Base-by-base conservation (phyloP, 23 tunicate species). In the Botrylloides violaceus region DNA sequence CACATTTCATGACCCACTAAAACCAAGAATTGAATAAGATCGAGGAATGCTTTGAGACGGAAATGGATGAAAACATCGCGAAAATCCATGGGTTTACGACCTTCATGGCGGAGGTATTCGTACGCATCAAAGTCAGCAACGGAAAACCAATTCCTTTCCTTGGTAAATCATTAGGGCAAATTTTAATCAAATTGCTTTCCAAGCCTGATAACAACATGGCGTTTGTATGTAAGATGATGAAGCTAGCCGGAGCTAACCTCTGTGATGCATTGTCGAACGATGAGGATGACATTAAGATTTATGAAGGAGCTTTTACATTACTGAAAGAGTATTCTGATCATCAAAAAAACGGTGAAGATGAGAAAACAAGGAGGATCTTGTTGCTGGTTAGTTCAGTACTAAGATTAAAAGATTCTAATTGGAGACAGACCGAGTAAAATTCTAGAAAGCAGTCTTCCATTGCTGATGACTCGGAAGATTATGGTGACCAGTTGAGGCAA, bases 21-120 rank as follows among this genome's bases (percentile, higher is more conserved):
- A 85, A 87, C 49, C 56, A 61, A 36, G 86, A 87, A 39, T 87
- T 87, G 57, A 53, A 76, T 28, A 65, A 32, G 2, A 80, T 87
- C 79, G 78, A 62, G 6, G 66, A 80, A 7, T 64, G 64, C 3
- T 34, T 82, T 3, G 43, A 66, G 21, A 63, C 59, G 1, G 32
- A 36, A 9, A 32, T 61, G 47, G 63, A 43, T 48, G 73, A 47
- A 56, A 49, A 76, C 19, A 35, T 36, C 30, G 64, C 66, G 59
- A 76, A 73, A 24, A 32, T 55, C 31, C 77, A 72, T 15, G 65
- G 77, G 5, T 72, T 55, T 53, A 12, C 37, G 4, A 68, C 37
- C 32, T 68, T 68, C n/a, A 68, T 68, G 58, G 58, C 74, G 0
- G 74, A 68, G n/a, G 28, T 68, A 21, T 68, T 68, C 29, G 37